A percentile compares a stretch with the other conserved stretches of the same genome.
phyloP scores from a whole-genome alignment of 2,113 vertebrate species.

The Bos indicus region DNA sequence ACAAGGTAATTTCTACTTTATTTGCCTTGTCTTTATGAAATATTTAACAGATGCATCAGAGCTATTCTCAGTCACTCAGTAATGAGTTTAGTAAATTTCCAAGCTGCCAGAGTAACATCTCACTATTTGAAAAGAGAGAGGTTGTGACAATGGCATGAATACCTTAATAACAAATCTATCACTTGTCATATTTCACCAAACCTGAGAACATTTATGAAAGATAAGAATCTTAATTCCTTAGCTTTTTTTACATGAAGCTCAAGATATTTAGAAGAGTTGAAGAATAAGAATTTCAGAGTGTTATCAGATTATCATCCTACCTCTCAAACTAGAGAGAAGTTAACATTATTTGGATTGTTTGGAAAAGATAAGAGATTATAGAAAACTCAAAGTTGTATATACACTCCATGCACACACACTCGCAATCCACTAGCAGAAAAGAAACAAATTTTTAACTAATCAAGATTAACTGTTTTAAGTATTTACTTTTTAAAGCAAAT shows the following conservation, averaged over 20 bases:
- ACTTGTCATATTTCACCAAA: conserved; percentile 11
- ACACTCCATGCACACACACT: not conserved
- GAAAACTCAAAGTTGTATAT: not conserved
- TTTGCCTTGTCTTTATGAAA: conserved; percentile 34
- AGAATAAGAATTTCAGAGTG: not conserved
- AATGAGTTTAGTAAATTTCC: conserved; percentile 21
- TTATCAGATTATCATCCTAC: not conserved
- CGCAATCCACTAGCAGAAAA: not conserved
- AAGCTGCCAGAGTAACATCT: not conserved
- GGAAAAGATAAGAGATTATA: not conserved
- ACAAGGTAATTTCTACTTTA: conserved; percentile 21
- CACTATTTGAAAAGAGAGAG: not conserved
- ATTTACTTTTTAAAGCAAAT: not conserved
- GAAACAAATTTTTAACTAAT: not conserved
- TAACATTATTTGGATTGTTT: not conserved
- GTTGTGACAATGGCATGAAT: not conserved
- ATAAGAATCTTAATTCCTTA: conserved; percentile 16
- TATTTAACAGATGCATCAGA: conserved; percentile 32
- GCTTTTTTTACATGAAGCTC: not conserved
- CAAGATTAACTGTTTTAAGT: not conserved
- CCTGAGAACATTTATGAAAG: not conserved
- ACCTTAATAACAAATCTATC: conserved; percentile 6
- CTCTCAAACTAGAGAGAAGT: not conserved
- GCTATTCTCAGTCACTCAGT: not conserved
- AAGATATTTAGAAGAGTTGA: not conserved